Evolutionary conservation across 2,888 invertebrate species (phyloP).

Genomic region (Pristionchus fissidentatus): DNA sequence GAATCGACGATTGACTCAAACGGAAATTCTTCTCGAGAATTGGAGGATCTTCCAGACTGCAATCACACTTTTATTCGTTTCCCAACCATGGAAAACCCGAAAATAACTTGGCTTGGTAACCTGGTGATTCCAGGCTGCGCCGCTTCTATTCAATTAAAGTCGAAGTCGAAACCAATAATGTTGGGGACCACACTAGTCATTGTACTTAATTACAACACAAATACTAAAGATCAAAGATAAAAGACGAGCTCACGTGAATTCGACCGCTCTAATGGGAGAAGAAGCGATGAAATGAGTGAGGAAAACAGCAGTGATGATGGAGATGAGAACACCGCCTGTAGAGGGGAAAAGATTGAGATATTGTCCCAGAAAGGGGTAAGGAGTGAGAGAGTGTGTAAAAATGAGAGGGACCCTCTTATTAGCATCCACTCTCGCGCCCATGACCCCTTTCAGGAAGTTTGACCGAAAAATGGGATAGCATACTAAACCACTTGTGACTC

Average conservation of each 20-base stretch:
- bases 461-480: no score
- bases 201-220: neutral
- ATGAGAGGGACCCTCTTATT: no score
- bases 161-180: neutral
- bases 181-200: neutral
- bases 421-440: no score
- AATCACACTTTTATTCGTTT: no score
- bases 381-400: no score
- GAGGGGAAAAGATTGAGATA: neutral
- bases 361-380: slow-evolving; percentile 14
- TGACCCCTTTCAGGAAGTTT: no score
- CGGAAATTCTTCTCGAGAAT: neutral
- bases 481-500: no score
- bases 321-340: slow-evolving; percentile 37
- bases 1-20: neutral
- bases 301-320: slow-evolving; percentile 49
- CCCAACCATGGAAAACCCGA: no score
- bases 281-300: slow-evolving; percentile 51
- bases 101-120: no score
- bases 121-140: neutral
- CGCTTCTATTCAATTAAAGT: neutral
- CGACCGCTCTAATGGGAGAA: slow-evolving; percentile 50
- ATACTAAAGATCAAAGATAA: neutral
- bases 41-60: slow-evolving; percentile 52
- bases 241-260: slow-evolving; percentile 42